Evolutionary conservation across 2,888 invertebrate genomes (phyloP).

Genomic region (Tuberolachnus salignus): DNA sequence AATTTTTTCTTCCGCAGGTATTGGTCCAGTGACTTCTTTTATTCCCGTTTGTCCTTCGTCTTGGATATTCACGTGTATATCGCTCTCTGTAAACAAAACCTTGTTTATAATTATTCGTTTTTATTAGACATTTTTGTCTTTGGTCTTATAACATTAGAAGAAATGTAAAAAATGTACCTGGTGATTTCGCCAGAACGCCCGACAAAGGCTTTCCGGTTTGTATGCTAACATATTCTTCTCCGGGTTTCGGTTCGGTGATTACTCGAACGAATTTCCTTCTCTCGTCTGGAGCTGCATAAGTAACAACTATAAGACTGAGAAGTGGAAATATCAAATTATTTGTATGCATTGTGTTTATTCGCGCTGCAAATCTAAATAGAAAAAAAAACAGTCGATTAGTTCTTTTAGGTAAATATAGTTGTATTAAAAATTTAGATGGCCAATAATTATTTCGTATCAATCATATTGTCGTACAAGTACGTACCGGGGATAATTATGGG

Average conservation of each 20-base stretch:
- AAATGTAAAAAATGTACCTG: too few relatives aligned
- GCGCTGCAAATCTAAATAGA: neutral
- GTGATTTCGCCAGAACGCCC: neutral
- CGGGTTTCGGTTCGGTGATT: conserved; percentile 70
- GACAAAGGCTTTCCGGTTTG: conserved; percentile 61
- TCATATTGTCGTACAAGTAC: too few relatives aligned
- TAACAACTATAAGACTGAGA: conserved; percentile 15
- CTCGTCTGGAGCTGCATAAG: neutral
- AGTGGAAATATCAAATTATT: conserved; percentile 23
- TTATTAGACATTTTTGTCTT: neutral
- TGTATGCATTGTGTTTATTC: conserved; percentile 11
- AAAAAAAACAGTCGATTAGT: neutral
- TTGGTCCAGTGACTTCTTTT: conserved; percentile 58
- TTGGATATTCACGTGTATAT: conserved; percentile 58
- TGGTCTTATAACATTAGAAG: too few relatives aligned
- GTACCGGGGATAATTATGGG: too few relatives aligned
- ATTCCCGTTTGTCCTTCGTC: conserved; percentile 60
- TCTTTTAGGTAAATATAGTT: too few relatives aligned
- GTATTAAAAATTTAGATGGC: too few relatives aligned
- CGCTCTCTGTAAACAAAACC: conserved; percentile 38
- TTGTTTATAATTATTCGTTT: neutral
- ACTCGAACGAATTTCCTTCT: conserved; percentile 66
- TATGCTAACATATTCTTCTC: conserved; percentile 72
- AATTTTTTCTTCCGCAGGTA: conserved; percentile 59
- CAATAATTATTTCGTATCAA: too few relatives aligned